Evolutionary conservation across 1,140 invertebrate species (phyloP).

Genomic region (Drosophila persimilis): DNA sequence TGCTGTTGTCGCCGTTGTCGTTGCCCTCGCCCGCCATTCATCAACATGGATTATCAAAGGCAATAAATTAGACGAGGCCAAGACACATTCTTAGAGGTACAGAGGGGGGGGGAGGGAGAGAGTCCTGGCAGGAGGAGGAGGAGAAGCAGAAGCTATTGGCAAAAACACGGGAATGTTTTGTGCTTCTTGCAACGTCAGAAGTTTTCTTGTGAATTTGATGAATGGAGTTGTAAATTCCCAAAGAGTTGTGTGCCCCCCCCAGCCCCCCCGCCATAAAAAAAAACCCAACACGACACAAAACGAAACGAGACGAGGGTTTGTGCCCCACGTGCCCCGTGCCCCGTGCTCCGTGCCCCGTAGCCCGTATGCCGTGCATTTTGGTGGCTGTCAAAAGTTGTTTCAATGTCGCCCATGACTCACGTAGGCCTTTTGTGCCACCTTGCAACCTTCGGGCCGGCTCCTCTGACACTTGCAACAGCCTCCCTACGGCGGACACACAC

Average conservation of each 20-base stretch:
- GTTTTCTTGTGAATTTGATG: constrained; percentile 63
- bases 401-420: too few species aligned
- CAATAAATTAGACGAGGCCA: constrained; percentile 71
- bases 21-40: constrained; percentile 53
- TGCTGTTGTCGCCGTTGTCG: constrained; percentile 17
- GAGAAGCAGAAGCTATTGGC: neutral
- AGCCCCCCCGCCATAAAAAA: neutral
- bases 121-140: neutral
- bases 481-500: constrained; percentile 2
- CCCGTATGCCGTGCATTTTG: too few species aligned
- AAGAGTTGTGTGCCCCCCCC: constrained; percentile 11
- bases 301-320: too few species aligned
- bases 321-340: too few species aligned
- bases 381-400: too few species aligned
- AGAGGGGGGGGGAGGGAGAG: neutral
- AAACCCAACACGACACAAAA: neutral
- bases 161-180: constrained; percentile 4
- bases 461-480: too few species aligned
- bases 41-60: constrained; percentile 72
- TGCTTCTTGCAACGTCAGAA: constrained; percentile 24
- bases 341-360: too few species aligned
- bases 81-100: constrained; percentile 2
- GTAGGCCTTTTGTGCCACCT: too few species aligned
- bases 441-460: neutral
- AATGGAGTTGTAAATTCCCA: constrained; percentile 65